Evolutionary conservation across 2,888 invertebrate species (phyloP), one percentile per base, ranked within the genome.

Genomic region (Calliopum simillimum): DNA sequence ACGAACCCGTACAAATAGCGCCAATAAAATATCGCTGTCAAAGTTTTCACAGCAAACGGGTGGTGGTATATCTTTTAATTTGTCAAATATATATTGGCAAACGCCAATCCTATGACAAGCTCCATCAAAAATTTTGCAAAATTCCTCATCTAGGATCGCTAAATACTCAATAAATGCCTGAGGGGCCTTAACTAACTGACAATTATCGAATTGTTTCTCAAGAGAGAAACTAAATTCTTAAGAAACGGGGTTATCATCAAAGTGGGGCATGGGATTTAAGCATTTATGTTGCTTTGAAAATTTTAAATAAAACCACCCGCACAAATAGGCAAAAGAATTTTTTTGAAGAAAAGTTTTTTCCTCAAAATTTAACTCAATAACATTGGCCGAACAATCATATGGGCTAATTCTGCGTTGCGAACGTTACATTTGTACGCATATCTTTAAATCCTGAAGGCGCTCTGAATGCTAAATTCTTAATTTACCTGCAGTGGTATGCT

Each of bases 231-330:
- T 13, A 43, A 47, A 62, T 21, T 62, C 23, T 8, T 62, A 44
- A 23, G 47, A 23, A 19, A 59, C 59, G 5, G 47, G 14, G 6
- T 59, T 43, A 19, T 62, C 62, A 12, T 25, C 62, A 44, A 62
- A 62, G 47, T 62, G 23, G 8, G 62, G 62, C 46, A 62, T 21
- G 4, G 62, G 23, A 8, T 46, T 19, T 21, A 25, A 6, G 46
- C 47, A 62, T 53, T 53, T 53, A 23, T 53, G 53, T 6, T n/a
- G n/a, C n/a, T n/a, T n/a, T n/a, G n/a, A n/a, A n/a, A n/a, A n/a
- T n/a, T n/a, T n/a, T n/a, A n/a, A 53, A 23, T 21, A 16, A 53
- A 53, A 11, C 53, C 53, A 62, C 44, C 62, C 62, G n/a, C 21
- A 46, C 4, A 62, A 11, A 23, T 62, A 62, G 5, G 44, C 19